Base-by-base conservation (phyloP, 2,113 vertebrate species). In the Pipa parva region DNA sequence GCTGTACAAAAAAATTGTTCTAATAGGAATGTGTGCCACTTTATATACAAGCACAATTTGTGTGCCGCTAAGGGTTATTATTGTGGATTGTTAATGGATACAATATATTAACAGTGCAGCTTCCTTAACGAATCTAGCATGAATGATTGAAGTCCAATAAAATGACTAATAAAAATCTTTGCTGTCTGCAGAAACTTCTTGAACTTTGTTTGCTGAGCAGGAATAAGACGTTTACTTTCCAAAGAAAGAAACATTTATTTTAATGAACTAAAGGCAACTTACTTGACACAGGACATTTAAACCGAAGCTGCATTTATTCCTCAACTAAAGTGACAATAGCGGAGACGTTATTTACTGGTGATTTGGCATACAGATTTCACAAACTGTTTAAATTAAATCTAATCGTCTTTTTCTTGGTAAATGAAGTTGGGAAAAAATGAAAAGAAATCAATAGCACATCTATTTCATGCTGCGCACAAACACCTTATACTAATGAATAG, bases 381-480 rank as follows among this genome's bases (percentile, higher is more conserved):
- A 49, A 22, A 49, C 46, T 9, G 21, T 49, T 49, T 24, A 49
- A 49, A 49, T 4, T 22, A 49, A 49, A 24, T 49, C 18, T 49
- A 49, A 49, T 49, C 21, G 18, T 20, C 21, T 22, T 49, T n/a
- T n/a, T 49, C 46, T 24, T 18, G 21, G 18, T 21, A 49, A 49
- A 49, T 49, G 21, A 49, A 49, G 7, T 46, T 1, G 17, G 12
- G 21, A 49, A 49, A 49, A 22, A 22, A 49, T 24, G 46, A 49
- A 49, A 49, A 49, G 20, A 49, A 49, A 49, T 49, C 46, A 49
- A 49, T 49, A 49, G 17, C n/a, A 17, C 42, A 46, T 17, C 42
- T 46, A 20, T 46, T 46, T 46, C 42, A 46, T 46, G 42, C 42
- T 20, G 4, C 7, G 42, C 18, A 5, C 42, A 46, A 17, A 17